Base-by-base conservation (phyloP, 2,797 vertebrate species). In the Choloepus didactylus region DNA sequence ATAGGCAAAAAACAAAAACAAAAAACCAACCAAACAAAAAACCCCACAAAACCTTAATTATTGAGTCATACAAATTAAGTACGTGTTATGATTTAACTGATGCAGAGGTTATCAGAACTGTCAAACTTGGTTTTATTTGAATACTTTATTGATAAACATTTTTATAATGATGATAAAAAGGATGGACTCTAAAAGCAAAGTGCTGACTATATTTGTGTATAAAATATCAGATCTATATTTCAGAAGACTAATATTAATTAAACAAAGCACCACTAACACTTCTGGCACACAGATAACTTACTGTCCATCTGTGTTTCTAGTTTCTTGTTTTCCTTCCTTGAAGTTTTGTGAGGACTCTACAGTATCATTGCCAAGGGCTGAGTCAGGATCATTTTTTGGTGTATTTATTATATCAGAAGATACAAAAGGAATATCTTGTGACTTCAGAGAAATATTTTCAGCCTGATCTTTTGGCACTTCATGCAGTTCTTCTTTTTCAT, bases 291-390 rank as follows among this genome's bases (percentile, higher is more conserved):
- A 93, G 97, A 98, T 98, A 98, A 99, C 99, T 99, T 99, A 99
- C 99, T 99, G 99, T 98, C 98, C 98, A 98, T 99, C 98, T 98
- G 99, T 98, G 98, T 98, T 99, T 97, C 98, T 98, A 98, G 98
- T 98, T 98, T 97, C 85, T 95, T 98, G 97, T 86, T 98, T 98
- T 98, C 99, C 98, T 98, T 99, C 98, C 98, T 98, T 97, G 93
- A 94, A 98, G 96, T 96, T 98, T 89, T 98, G 97, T 5, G 67
- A 97, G 97, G 97, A 98, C 76, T 98, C 97, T 91, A 83, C 96
- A 72, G 98, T 97, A 81, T 96, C 93, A 79, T 97, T 98, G 89
- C 98, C 98, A 95, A 98, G 94, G 60, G 96, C 97, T 72, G 98
- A 97, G 88, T 97, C 79, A 81, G 90, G 93, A 96, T 97, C 93